Conservation (phyloP, 1,140 invertebrate genomes). For the fruit fly (Drosophila melanogaster) region Release_6_plus_ISO1_MT NT_037436.4:11262001-11262500, state of each 20-base stretch:
- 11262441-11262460: constrained; percentile 42
- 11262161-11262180: constrained; percentile 58
- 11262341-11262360: constrained; percentile 27
- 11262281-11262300: constrained; percentile 53
- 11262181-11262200: constrained; percentile 47
- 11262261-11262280: constrained; percentile 21
- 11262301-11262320: constrained; percentile 53
- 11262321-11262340: constrained; percentile 20
- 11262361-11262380: not conserved
- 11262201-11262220: constrained; percentile 57
- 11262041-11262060: not conserved
- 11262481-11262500: constrained; percentile 47
- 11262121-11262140: constrained; percentile 50
- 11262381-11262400: constrained; percentile 24
- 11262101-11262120: constrained; percentile 49
- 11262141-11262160: constrained; percentile 51
- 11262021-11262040: constrained; percentile 5
- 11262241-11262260: not conserved
- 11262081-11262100: constrained; percentile 2
- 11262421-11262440: constrained; percentile 42
- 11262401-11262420: constrained; percentile 42
- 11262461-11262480: constrained; percentile 54
- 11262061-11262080: not conserved
- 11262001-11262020: constrained; percentile 24
- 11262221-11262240: constrained; percentile 43